Base-by-base conservation (phyloP, 35 echinoderm and acorn worm species). In the Chiridota heheva region DNA sequence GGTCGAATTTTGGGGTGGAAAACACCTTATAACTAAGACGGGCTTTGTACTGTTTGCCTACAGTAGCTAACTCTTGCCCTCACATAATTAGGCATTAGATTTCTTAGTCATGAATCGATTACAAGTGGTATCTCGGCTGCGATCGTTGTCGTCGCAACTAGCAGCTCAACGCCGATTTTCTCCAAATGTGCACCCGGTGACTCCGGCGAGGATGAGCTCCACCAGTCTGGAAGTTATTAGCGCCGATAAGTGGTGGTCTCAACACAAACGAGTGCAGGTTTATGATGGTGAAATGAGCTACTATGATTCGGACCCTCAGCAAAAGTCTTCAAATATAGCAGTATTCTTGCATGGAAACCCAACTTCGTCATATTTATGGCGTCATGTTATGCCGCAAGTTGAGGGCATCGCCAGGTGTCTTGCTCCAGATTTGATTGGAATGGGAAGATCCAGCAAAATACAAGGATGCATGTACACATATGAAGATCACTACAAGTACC, bases 281-380 rank as follows among this genome's bases (percentile, higher is more conserved):
- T 77, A 90, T 24, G 92, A 88, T 45, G 74, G 69, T 2, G 70
- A 86, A 37, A 96, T 96, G 76, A 86, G 74, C 40, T 96, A 96
- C 39, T 96, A 86, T 60, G 92, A 96, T 51, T 96, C 92, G 0
- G 86, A 90, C 47, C 85, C 85, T 20, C 76, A 81, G 48, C 30
- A 41, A 15, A 89, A 73, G 55, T 63, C 74, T 1, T 39, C 36
- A 20, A 57, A 72, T 83, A 70, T 69, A 27, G 87, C 77, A 28
- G 81, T 86, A 16, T 96, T 96, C 58, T 66, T 96, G 1, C 93
- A 96, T 37, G 93, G 93, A 4, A 96, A 96, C 77, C 87, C 93
- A 29, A 96, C 93, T 7, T 96, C 93, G 10, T 96, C 93, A 3
- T 96, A 86, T 77, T 73, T 96, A 18, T 96, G 92, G 92, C 61